Percentiles rank a stretch among this genome's conserved stretches.
Conservation (phyloP, 2,113 vertebrate species). For the Heteronetta atricapilla region DNA sequence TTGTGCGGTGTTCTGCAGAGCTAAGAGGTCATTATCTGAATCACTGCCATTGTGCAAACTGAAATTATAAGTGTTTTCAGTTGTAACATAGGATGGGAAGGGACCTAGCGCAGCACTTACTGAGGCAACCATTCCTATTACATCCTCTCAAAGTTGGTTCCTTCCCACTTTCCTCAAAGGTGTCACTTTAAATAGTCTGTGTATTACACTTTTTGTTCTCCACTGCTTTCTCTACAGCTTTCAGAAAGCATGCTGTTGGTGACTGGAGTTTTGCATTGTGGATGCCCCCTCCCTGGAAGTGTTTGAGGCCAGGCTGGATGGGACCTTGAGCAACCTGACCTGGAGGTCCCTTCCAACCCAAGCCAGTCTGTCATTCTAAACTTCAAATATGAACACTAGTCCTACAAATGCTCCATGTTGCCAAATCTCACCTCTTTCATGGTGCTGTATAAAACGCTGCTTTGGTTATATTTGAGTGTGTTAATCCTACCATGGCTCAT, state of each 20-base stretch:
- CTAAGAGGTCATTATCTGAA: background rate
- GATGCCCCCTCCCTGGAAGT: background rate
- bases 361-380: background rate
- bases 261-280: background rate
- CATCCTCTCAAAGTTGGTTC: background rate
- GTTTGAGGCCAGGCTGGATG: background rate
- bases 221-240: background rate
- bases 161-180: background rate
- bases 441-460: background rate
- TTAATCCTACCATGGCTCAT: background rate
- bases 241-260: background rate
- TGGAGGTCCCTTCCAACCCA: background rate
- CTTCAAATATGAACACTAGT: background rate
- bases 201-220: background rate
- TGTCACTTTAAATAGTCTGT: background rate
- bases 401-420: background rate
- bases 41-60: background rate
- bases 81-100: background rate
- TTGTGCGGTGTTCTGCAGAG: background rate
- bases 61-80: background rate
- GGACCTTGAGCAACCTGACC: background rate
- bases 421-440: background rate
- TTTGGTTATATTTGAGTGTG: background rate
- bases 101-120: background rate
- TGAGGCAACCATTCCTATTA: background rate